Conservation (phyloP, 2,888 invertebrate species). For the Zaprionus lineosus region DNA sequence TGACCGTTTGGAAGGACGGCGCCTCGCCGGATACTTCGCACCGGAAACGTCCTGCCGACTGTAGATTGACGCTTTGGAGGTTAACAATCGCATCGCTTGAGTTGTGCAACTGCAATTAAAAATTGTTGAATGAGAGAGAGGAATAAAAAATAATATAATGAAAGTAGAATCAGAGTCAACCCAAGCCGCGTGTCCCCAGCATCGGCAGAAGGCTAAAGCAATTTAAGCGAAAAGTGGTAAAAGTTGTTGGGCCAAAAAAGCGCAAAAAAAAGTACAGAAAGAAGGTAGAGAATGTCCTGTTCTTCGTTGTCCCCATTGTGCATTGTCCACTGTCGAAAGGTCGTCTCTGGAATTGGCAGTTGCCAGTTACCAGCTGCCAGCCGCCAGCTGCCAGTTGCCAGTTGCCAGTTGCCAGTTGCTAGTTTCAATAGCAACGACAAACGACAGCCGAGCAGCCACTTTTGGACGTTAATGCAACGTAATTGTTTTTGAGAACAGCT, state of each 20-base stretch:
- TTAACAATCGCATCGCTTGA: constrained; percentile 87
- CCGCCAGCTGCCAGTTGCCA: background rate
- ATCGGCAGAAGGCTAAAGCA: constrained; percentile 19
- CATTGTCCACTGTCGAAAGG: constrained; percentile 6
- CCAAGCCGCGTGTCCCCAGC: too few species aligned
- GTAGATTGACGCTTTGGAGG: constrained; percentile 86
- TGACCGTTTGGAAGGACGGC: constrained; percentile 88
- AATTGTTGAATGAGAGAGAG: constrained; percentile 61
- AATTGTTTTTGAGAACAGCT: constrained; percentile 66
- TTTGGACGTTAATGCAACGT: constrained; percentile 69
- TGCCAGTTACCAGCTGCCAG: constrained; percentile 1
- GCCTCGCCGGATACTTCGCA: constrained; percentile 89
- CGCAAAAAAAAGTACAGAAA: background rate
- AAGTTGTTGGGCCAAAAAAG: constrained; percentile 43
- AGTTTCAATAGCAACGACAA: constrained; percentile 40
- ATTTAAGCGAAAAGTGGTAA: constrained; percentile 51
- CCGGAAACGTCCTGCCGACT: constrained; percentile 86
- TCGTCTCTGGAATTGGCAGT: constrained; percentile 38
- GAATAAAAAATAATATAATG: constrained; percentile 35
- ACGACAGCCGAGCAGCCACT: constrained; percentile 52
- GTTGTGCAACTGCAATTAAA: constrained; percentile 85
- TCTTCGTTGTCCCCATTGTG: constrained; percentile 9
- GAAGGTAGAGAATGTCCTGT: constrained; percentile 8
- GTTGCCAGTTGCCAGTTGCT: constrained; percentile 17
- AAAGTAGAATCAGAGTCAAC: constrained; percentile 13